Conservation (phyloP, 2,888 invertebrate genomes). For the Drosophila picticornis region DNA sequence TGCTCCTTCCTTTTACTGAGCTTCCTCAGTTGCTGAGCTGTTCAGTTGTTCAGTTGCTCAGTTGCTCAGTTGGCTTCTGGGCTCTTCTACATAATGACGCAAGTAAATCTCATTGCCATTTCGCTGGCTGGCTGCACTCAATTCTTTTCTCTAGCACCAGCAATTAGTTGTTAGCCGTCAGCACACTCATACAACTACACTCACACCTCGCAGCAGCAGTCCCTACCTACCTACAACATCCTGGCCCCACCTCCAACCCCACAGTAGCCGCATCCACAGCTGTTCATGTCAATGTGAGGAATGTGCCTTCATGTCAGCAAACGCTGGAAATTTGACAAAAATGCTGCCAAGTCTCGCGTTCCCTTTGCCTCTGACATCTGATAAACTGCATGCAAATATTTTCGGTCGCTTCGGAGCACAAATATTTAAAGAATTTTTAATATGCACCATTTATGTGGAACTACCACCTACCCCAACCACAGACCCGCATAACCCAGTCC, state of each 20-base stretch:
- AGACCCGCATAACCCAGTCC: background rate
- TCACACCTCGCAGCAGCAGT: constrained; percentile 1
- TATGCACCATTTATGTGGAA: constrained; percentile 75
- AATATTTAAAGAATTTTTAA: constrained; percentile 80
- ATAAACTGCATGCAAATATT: constrained; percentile 77
- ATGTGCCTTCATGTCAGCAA: constrained; percentile 69
- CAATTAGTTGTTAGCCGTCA: constrained; percentile 69
- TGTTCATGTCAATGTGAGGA: constrained; percentile 57
- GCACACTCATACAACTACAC: constrained; percentile 16
- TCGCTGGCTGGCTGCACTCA: constrained; percentile 71
- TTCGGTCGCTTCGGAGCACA: constrained; percentile 46
- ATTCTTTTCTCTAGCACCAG: constrained; percentile 59
- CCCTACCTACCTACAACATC: background rate
- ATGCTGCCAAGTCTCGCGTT: constrained; percentile 58
- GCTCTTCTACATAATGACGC: constrained; percentile 70
- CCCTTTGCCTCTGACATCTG: constrained; percentile 42
- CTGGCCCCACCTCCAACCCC: background rate
- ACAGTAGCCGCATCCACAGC: background rate
- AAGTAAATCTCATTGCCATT: constrained; percentile 79
- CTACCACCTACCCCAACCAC: background rate
- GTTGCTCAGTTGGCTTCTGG: constrained; percentile 41
- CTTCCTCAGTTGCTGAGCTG: background rate
- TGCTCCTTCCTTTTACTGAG: constrained; percentile 2
- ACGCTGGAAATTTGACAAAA: constrained; percentile 76
- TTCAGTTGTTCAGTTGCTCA: constrained; percentile 1